Conservation (phyloP, 2,113 vertebrate species). For the Perca schrenkii region DNA sequence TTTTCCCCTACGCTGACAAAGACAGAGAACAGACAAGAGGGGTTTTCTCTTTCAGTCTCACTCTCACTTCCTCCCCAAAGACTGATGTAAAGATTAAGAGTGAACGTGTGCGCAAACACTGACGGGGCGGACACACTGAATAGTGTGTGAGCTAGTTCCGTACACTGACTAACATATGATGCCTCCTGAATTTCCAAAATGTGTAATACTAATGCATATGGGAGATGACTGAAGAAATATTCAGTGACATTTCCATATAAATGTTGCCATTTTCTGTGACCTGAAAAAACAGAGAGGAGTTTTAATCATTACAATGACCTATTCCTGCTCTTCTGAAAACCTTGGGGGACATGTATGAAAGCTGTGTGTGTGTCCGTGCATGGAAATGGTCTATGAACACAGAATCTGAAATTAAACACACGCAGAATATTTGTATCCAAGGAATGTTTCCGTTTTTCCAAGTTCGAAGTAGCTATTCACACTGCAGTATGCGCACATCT, state of each 20-base stretch:
- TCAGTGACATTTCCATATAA: background rate
- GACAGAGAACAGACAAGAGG: conserved; percentile 52
- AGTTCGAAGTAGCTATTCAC: no score
- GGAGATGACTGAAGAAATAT: conserved; percentile 7
- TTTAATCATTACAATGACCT: background rate
- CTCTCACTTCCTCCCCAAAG: conserved; percentile 68
- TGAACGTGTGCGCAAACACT: conserved; percentile 9
- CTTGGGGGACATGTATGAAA: no score
- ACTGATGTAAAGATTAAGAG: conserved; percentile 39
- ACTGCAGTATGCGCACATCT: background rate
- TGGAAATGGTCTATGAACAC: no score
- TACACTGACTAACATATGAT: conserved; percentile 35
- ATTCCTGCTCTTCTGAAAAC: background rate
- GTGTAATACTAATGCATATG: conserved; percentile 2
- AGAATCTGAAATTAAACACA: background rate
- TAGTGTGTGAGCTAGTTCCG: background rate
- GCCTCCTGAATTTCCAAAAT: conserved; percentile 36
- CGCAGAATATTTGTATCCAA: background rate
- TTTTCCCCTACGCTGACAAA: conserved; percentile 77
- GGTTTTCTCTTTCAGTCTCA: conserved; percentile 75
- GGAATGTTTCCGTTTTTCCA: background rate
- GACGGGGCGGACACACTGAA: conserved; percentile 7
- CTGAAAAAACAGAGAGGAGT: background rate
- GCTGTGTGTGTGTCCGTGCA: no score
- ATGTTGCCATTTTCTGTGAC: background rate